Base-by-base conservation (phyloP, 2,888 invertebrate genomes). In the Chloroclystis v-ata region DNA sequence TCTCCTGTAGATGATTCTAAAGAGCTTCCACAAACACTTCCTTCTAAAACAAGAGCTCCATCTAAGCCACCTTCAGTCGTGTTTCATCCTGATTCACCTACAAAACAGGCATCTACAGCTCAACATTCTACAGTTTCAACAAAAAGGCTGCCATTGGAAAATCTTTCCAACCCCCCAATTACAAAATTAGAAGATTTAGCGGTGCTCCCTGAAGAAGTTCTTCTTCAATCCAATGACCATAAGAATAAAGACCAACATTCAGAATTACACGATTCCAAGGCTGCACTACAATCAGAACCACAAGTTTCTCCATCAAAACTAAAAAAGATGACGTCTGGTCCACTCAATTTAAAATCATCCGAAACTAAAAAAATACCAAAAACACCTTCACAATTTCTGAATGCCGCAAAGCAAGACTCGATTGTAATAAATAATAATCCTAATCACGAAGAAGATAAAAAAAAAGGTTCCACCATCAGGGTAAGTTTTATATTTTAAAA, bases 381-480 rank as follows among this genome's bases (percentile, higher is more conserved):
- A 24, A 35, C 20, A 20, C 33, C 33, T 33, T 33, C 33, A 16
- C 33, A 33, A 16, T 2, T 10, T 5, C 35, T 20, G 2, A 2
- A 35, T 35, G 16, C 10, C 10, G 20, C 10, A 24, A 20, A 16
- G 11, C n/a, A 10, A 3, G 16, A 10, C 10, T 12, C 14, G 8
- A 33, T 16, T 7, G 16, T 35, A 8, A 1, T 24, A 26, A 28
- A 32, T 11, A 32, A 10, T 28, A 13, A 26, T 4, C 37, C 28
- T 1, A 38, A 12, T 8, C 43, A 49, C 4, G n/a, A 24, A 2
- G 41, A 47, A 13, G 3, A 39, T 16, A 35, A 47, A 6, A 49
- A 53, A 6, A 35, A 49, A 13, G 39, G 46, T 0, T 49, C 50
- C 1, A 37, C 46, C n/a, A 43, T 50, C 8, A 50, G 43, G 11